Percentiles rank a stretch among this genome's conserved stretches.
Evolutionary conservation across 2,888 invertebrate genomes (phyloP).

Genomic region (Apodemia duryi): DNA sequence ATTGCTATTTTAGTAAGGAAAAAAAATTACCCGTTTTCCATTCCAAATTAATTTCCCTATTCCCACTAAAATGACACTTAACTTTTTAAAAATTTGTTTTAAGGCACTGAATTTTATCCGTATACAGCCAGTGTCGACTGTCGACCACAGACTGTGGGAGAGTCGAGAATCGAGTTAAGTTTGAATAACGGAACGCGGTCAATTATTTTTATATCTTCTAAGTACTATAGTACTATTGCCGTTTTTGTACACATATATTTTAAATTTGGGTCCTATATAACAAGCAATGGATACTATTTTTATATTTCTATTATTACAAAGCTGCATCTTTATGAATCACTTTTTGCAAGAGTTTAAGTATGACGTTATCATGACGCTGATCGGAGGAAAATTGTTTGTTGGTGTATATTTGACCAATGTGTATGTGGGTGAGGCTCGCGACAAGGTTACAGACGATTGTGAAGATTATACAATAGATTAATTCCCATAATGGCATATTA

Average conservation of each 20-base stretch:
- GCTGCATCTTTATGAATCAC: constrained; percentile 12
- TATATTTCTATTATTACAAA: neutral
- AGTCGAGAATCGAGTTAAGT: neutral
- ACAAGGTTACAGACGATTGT: constrained; percentile 6
- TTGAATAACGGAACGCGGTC: constrained; percentile 12
- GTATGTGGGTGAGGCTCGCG: constrained; percentile 13
- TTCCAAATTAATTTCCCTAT: constrained; percentile 12
- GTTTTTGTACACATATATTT: constrained; percentile 1
- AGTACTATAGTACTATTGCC: neutral
- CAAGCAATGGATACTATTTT: neutral
- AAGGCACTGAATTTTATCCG: constrained; percentile 11
- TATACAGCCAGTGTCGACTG: constrained; percentile 12
- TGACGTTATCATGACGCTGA: constrained; percentile 12
- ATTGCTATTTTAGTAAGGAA: constrained; percentile 27
- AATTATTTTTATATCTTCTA: constrained; percentile 2
- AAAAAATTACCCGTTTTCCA: constrained; percentile 22
- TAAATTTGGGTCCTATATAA: neutral
- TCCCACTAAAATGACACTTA: constrained; percentile 8
- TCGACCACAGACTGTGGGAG: constrained; percentile 6
- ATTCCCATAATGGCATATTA: constrained; percentile 4
- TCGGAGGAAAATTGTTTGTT: neutral
- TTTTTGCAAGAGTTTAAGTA: neutral
- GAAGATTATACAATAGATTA: constrained; percentile 9
- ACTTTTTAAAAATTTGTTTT: constrained; percentile 9
- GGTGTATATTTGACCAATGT: neutral